Evolutionary conservation across 2,888 invertebrate species (phyloP), one percentile per base, ranked within the genome.

Genomic region (Melipona beecheii): DNA sequence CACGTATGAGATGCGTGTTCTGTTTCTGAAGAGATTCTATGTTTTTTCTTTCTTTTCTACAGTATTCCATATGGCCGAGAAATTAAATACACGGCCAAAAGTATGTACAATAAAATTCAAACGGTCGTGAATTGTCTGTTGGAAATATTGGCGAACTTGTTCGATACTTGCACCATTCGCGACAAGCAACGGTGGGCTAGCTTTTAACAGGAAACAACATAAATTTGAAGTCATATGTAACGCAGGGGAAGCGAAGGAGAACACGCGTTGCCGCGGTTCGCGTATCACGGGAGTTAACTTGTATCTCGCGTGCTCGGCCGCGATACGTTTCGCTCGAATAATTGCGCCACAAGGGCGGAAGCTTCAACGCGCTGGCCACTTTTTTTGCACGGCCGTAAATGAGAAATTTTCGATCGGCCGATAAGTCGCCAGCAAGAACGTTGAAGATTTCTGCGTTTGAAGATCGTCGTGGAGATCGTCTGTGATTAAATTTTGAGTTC

Each of bases 321-420:
- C 82, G 74, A 76, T 81, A 84, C 71, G 83, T 81, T 74, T 81
- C 82, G 81, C 73, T 77, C 66, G 83, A 81, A 84, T 82, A 84
- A 84, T 81, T 74, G 49, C 74, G 65, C 74, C 69, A 60, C 74
- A 82, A 69, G 76, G 73, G 72, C 73, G 75, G 81, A 81, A 83
- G 81, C 69, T 64, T 81, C 70, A 66, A 69, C 50, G 31, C 73
- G 54, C 36, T 49, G n/a, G 24, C 50, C 36, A 21, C n/a, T 21
- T 19, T 49, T 60, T 69, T 73, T 27, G 36, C n/a, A 43, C n/a
- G 2, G 2, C 19, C 64, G 9, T 43, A 43, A 43, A 19, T n/a
- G 70, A 73, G 69, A 78, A 81, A 78, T 70, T 82, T 78, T 43
- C 54, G 70, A 78, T 81, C 65, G 74, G 1, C 49, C 75, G 71